Evolutionary conservation across 2,888 invertebrate species (phyloP).

Genomic region (Nebria brevicollis): DNA sequence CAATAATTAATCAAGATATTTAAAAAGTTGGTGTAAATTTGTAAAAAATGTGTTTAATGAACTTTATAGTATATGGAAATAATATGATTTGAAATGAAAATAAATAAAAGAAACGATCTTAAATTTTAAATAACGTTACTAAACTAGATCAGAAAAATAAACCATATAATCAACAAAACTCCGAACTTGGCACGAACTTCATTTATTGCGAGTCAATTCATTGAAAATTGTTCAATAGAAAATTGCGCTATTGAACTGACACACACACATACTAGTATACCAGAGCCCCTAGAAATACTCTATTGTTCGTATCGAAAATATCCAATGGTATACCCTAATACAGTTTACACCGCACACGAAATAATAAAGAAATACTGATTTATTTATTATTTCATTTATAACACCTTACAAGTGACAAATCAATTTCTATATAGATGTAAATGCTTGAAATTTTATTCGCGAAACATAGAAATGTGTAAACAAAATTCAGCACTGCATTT

Average conservation of each 20-base stretch:
- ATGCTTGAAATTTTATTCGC: not conserved
- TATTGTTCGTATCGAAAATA: conserved; percentile 11
- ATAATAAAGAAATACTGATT: not conserved
- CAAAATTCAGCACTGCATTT: not conserved
- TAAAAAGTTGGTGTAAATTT: no score
- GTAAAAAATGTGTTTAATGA: not conserved
- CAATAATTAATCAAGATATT: no score
- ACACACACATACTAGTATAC: not conserved
- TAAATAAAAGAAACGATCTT: not conserved
- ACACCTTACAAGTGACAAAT: conserved; percentile 11
- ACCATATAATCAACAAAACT: conserved; percentile 38
- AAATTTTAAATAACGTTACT: not conserved
- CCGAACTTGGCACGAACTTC: conserved; percentile 37
- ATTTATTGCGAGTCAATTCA: conserved; percentile 39
- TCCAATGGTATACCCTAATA: not conserved
- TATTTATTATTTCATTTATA: conserved; percentile 1
- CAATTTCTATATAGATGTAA: not conserved
- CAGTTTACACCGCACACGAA: not conserved
- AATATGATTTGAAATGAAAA: not conserved
- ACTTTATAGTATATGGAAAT: not conserved
- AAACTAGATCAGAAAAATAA: conserved; percentile 4
- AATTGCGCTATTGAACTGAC: conserved; percentile 25
- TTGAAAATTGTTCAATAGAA: conserved; percentile 35
- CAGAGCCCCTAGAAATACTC: conserved; percentile 2
- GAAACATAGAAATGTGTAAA: not conserved